phyloP scores from a whole-genome alignment of 2,113 vertebrate genomes.

The human (Homo sapiens) region GRCh38 chr1:82830501-82831000 shows the following conservation, averaged over 20 bases:
- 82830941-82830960: constrained; percentile 11
- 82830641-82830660: not conserved
- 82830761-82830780: constrained; percentile 67
- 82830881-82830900: not conserved
- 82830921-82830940: not conserved
- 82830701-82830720: constrained; percentile 52
- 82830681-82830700: not conserved
- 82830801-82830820: constrained; percentile 65
- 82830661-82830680: not conserved
- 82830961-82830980: constrained; percentile 49
- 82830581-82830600: constrained; percentile 41
- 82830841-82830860: constrained; percentile 62
- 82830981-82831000: constrained; percentile 48
- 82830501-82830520: constrained; percentile 64
- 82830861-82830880: not conserved
- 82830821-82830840: constrained; percentile 65
- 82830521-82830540: constrained; percentile 37
- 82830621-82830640: not conserved
- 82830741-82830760: not conserved
- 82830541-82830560: constrained; percentile 71
- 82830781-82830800: constrained; percentile 28
- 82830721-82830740: constrained; percentile 30
- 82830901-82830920: not conserved
- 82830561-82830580: constrained; percentile 37
- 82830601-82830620: not conserved